phyloP scores from a whole-genome alignment of 1,140 invertebrate genomes.

The Paracyclopina nana region DNA sequence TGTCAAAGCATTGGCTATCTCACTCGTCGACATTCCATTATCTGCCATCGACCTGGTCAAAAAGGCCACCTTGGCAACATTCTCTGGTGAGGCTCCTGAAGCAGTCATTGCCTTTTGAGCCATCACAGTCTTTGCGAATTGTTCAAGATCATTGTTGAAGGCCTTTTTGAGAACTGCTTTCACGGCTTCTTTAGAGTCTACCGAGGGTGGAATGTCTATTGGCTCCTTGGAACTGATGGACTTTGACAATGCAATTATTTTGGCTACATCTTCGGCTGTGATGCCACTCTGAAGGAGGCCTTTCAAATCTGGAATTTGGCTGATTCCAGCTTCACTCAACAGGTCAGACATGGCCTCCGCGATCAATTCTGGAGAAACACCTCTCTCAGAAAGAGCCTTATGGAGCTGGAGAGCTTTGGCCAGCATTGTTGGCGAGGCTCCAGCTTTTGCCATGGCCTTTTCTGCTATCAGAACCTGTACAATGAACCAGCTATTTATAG shows the following conservation, averaged over 20 bases:
- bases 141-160: background rate
- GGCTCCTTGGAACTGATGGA: background rate
- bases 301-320: background rate
- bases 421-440: background rate
- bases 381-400: constrained; percentile 2
- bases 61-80: background rate
- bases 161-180: background rate
- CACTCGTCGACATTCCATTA: constrained; percentile 2
- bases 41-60: constrained; percentile 1
- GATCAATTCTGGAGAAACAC: background rate
- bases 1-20: constrained; percentile 6
- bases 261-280: constrained; percentile 5
- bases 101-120: constrained; percentile 5
- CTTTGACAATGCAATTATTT: constrained; percentile 3
- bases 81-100: constrained; percentile 3
- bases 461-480: background rate
- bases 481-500: background rate
- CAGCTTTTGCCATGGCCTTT: background rate
- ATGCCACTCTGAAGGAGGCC: background rate
- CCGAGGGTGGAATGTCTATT: constrained; percentile 2
- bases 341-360: background rate
- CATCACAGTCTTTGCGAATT: background rate
- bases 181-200: background rate
- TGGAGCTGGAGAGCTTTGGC: constrained; percentile 4
- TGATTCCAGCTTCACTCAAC: background rate